Conservation (phyloP, 1,140 invertebrate genomes). For the Probaryconus sp. region DNA sequence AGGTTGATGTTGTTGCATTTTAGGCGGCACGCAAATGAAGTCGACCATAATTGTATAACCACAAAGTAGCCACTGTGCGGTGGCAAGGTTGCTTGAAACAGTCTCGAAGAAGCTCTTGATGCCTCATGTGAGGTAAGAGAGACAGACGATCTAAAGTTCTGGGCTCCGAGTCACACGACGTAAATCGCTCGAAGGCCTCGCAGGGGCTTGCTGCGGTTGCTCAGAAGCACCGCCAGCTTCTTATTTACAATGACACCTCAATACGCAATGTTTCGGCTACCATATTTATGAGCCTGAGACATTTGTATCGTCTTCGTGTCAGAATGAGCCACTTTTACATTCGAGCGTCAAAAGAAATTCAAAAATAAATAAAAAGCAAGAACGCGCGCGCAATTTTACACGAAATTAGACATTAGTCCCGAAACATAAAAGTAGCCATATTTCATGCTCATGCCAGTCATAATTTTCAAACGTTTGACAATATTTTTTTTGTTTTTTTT, state of each 20-base stretch:
- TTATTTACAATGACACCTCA: conserved; percentile 66
- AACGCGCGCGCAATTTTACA: conserved; percentile 11
- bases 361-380: conserved; percentile 1
- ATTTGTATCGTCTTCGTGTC: conserved; percentile 33
- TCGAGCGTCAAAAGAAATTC: conserved; percentile 8
- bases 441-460: conserved; percentile 17
- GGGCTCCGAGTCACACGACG: conserved; percentile 50
- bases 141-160: conserved; percentile 43
- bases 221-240: conserved; percentile 61
- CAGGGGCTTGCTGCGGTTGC: conserved; percentile 53
- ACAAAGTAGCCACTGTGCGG: conserved; percentile 68
- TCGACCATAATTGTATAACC: conserved; percentile 66
- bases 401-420: conserved; percentile 41
- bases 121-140: conserved; percentile 23
- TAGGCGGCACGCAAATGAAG: conserved; percentile 63
- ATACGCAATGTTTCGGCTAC: conserved; percentile 54
- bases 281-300: conserved; percentile 56
- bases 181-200: conserved; percentile 59
- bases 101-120: conserved; percentile 36
- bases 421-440: conserved; percentile 39
- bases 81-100: conserved; percentile 52
- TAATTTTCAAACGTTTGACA: conserved; percentile 10
- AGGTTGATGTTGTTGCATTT: conserved; percentile 38
- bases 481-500: background rate
- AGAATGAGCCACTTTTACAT: conserved; percentile 28